Evolutionary conservation across 2,888 invertebrate genomes (phyloP), one percentile per base, ranked within the genome.

Genomic region (Chalcosyrphus nemorum): DNA sequence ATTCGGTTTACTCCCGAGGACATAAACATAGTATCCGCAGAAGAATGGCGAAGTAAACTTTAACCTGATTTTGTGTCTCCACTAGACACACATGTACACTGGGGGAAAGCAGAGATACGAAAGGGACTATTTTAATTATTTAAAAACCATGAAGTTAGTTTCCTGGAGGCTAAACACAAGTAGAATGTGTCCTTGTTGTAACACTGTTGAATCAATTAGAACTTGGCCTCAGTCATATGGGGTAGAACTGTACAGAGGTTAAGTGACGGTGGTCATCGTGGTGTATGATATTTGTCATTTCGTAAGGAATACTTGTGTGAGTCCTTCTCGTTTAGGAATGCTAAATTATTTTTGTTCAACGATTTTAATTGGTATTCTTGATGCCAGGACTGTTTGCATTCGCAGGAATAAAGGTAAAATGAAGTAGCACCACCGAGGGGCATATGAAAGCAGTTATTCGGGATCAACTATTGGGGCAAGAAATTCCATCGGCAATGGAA

Each of bases 191-290:
- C 50, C n/a, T 32, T 41, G 56, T 57, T 63, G 70, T 56, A 57
- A 52, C 63, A 81, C 56, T 75, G 35, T 75, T 75, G 56, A 81
- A 75, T 75, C 68, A 75, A 81, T 75, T 75, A 70, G 41, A 47
- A 32, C 32, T 75, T 56, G 66, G 21, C 74, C 75, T n/a, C 29
- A 56, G 54, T 54, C 54, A 61, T 38, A 74, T 19, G 17, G 52
- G 38, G n/a, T 19, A 9, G 19, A 59, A 24, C 24, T 21, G 13
- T n/a, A 5, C 19, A 41, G 54, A 27, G 17, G n/a, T n/a, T n/a
- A n/a, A n/a, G n/a, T n/a, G n/a, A n/a, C n/a, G n/a, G n/a, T n/a
- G n/a, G n/a, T n/a, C n/a, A n/a, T n/a, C n/a, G n/a, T n/a, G n/a
- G n/a, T n/a, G n/a, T n/a, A n/a, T n/a, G n/a, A n/a, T n/a, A n/a